Conservation (phyloP, 2,113 vertebrate genomes). For the Nibea albiflora region DNA sequence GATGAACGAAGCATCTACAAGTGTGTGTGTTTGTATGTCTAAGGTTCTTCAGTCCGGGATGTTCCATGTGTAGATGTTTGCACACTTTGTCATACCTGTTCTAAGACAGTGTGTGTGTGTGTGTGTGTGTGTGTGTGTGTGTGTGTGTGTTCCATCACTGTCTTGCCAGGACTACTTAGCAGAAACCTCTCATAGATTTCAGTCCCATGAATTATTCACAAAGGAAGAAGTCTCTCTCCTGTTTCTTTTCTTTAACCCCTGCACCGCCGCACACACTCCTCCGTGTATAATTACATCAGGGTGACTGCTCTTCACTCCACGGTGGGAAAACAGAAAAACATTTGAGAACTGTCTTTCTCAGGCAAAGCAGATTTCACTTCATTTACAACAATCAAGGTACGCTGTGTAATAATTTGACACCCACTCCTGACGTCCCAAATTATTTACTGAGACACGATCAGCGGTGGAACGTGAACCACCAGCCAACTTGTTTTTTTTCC, state of each 20-base stretch:
- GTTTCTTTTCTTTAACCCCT: constrained; percentile 37
- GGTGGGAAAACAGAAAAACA: constrained; percentile 6
- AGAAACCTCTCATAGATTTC: constrained; percentile 63
- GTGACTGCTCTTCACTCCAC: constrained; percentile 58
- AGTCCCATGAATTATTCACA: constrained; percentile 72
- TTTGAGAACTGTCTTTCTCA: constrained; percentile 4
- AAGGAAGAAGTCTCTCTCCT: constrained; percentile 44
- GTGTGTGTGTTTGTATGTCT: neutral
- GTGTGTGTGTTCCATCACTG: constrained; percentile 33
- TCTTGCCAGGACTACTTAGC: constrained; percentile 61
- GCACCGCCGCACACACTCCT: neutral
- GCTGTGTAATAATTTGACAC: constrained; percentile 53
- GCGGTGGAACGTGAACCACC: constrained; percentile 38
- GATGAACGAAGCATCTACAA: too few species aligned
- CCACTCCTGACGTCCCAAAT: constrained; percentile 20
- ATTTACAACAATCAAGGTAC: constrained; percentile 68
- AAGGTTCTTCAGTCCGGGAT: neutral
- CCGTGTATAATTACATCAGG: constrained; percentile 61
- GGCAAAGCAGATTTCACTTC: constrained; percentile 23
- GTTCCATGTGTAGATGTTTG: neutral
- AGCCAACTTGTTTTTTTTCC: constrained; percentile 38
- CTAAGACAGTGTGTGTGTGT: neutral
- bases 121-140: constrained; percentile 9
- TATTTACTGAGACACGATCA: constrained; percentile 55
- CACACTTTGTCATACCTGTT: neutral